phyloP scores from a whole-genome alignment of 1,140 invertebrate genomes.

The Galendromus occidentalis region DNA sequence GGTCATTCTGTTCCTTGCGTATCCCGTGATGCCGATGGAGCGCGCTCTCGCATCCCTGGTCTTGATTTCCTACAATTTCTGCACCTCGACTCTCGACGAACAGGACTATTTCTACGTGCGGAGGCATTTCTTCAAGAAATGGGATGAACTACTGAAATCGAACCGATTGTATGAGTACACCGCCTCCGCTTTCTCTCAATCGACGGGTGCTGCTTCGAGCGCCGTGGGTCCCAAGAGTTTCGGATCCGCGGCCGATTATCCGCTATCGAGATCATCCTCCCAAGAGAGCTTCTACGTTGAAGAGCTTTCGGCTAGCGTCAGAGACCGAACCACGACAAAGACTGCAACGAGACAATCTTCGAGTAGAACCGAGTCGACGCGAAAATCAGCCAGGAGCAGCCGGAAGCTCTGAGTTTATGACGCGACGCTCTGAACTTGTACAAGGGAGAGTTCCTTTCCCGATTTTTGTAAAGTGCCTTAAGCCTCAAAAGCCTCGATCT shows the following conservation, averaged over 20 bases:
- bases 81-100: not conserved
- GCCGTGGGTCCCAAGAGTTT: not conserved
- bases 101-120: conserved; percentile 7
- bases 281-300: conserved; percentile 4
- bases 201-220: not conserved
- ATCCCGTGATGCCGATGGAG: not conserved
- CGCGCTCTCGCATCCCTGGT: not conserved
- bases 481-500: too few relatives aligned
- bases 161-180: not conserved
- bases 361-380: not conserved
- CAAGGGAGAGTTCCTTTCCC: too few relatives aligned
- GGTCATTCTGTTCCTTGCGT: not conserved
- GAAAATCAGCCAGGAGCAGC: not conserved
- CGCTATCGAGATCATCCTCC: not conserved
- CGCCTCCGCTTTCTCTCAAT: not conserved
- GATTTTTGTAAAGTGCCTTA: too few relatives aligned
- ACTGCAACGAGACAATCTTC: not conserved
- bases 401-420: not conserved
- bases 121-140: not conserved
- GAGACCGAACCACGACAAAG: not conserved
- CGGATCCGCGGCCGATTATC: not conserved
- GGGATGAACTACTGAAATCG: not conserved
- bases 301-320: not conserved
- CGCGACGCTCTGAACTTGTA: not conserved
- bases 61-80: not conserved